phyloP scores from a whole-genome alignment of 1,140 invertebrate genomes.

The Triops cancriformis region DNA sequence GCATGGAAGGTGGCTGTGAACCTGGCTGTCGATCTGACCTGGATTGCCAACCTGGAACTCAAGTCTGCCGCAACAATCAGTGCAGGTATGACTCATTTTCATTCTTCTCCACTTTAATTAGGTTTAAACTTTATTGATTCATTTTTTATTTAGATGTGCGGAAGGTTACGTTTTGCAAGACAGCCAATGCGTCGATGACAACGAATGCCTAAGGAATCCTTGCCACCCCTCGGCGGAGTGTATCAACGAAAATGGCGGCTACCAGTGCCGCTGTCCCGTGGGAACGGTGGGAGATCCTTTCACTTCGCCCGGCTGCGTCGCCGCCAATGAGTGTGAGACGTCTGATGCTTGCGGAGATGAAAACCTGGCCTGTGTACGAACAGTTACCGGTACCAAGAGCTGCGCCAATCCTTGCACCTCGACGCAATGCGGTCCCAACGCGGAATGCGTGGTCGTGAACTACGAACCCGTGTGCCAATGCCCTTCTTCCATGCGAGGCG shows the following conservation, averaged over 20 bases:
- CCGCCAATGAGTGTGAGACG: slow-evolving; percentile 58
- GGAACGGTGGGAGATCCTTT: slow-evolving; percentile 68
- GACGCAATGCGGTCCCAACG: slow-evolving; percentile 37
- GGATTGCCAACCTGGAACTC: slow-evolving; percentile 61
- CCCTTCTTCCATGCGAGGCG: slow-evolving; percentile 35
- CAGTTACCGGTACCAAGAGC: slow-evolving; percentile 41
- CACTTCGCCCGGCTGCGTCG: slow-evolving; percentile 51
- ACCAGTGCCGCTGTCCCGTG: slow-evolving; percentile 63
- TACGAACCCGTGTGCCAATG: slow-evolving; percentile 57
- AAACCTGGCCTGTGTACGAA: slow-evolving; percentile 57
- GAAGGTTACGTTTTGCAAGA: slow-evolving; percentile 10
- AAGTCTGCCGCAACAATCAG: slow-evolving; percentile 68
- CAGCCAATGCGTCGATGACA: slow-evolving; percentile 60
- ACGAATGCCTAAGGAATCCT: slow-evolving; percentile 46
- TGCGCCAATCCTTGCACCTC: slow-evolving; percentile 65
- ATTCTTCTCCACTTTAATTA: background rate
- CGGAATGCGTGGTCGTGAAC: slow-evolving; percentile 46
- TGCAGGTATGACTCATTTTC: slow-evolving; percentile 47
- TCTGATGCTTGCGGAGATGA: slow-evolving; percentile 57
- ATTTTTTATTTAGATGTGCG: slow-evolving; percentile 41
- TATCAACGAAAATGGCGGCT: slow-evolving; percentile 68
- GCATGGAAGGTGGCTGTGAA: slow-evolving; percentile 69
- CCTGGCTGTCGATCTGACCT: slow-evolving; percentile 69
- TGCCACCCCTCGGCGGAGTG: slow-evolving; percentile 72
- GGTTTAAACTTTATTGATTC: background rate